Evolutionary conservation across 2,797 vertebrate species (phyloP).

Genomic region (Cirrhinus molitorella): DNA sequence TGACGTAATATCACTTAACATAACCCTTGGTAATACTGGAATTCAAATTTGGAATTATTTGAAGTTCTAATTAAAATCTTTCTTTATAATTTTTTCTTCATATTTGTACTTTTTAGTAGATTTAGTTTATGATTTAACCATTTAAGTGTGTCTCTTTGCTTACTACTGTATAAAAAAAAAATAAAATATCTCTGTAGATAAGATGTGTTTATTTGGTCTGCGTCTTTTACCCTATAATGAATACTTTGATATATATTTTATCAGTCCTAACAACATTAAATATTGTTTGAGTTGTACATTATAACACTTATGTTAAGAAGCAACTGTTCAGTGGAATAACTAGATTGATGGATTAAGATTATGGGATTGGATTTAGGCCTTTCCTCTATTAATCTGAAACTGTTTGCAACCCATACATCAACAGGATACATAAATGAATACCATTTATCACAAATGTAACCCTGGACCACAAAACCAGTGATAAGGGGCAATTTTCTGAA

Average conservation of each 20-base stretch:
- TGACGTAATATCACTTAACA: background rate
- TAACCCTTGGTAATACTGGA: background rate
- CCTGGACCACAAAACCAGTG: too few species aligned
- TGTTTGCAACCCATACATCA: constrained; percentile 11
- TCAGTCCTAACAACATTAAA: background rate
- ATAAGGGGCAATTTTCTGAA: too few species aligned
- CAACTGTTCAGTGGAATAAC: constrained; percentile 13
- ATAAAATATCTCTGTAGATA: background rate
- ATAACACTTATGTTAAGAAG: background rate
- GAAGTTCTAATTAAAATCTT: background rate
- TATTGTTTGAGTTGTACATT: constrained; percentile 2
- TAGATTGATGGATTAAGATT: constrained; percentile 53
- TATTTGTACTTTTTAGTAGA: background rate
- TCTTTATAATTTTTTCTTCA: background rate
- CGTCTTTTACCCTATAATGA: background rate
- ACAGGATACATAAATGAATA: background rate
- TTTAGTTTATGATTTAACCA: background rate
- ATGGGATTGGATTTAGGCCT: constrained; percentile 58
- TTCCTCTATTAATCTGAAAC: constrained; percentile 51
- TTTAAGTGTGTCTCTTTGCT: background rate
- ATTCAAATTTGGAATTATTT: background rate
- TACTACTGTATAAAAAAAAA: background rate
- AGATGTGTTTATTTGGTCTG: background rate
- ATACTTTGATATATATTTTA: background rate
- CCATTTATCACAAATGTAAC: background rate